Evolutionary conservation across 35 echinoderm and acorn worm genomes (phyloP).

Genomic region (Ptychodera flava): DNA sequence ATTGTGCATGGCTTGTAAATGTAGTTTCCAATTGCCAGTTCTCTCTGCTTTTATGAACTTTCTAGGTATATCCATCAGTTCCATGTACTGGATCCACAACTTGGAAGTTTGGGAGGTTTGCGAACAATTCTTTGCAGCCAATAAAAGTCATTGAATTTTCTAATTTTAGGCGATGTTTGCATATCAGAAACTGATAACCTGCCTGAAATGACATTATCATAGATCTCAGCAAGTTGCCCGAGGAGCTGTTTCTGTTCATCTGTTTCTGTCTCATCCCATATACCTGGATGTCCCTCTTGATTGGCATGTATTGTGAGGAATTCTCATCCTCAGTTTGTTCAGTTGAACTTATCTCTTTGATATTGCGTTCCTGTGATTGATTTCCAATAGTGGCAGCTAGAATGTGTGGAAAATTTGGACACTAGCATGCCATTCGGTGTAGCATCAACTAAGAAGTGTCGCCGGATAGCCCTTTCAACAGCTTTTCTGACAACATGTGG

Average conservation of each 20-base stretch:
- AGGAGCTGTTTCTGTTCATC: conserved; percentile 8
- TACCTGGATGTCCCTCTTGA: background rate
- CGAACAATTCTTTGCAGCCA: background rate
- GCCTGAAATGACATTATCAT: conserved; percentile 13
- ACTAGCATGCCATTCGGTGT: conserved; percentile 15
- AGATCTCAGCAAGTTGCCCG: conserved; percentile 7
- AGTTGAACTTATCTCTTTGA: background rate
- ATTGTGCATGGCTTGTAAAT: conserved; percentile 21
- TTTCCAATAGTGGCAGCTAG: background rate
- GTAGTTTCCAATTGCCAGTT: background rate
- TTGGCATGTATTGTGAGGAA: background rate
- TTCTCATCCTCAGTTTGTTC: background rate
- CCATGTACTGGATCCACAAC: conserved; percentile 11
- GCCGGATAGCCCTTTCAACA: conserved; percentile 21
- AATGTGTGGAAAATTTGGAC: conserved; percentile 1
- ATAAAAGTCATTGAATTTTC: conserved; percentile 9
- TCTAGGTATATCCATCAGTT: conserved; percentile 1
- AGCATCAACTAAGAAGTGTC: conserved; percentile 24
- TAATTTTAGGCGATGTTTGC: conserved; percentile 9
- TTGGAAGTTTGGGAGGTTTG: background rate
- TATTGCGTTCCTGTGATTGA: background rate
- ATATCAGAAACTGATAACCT: background rate
- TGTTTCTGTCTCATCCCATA: conserved; percentile 2
- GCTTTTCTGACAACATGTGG: too few species aligned
- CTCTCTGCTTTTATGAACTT: conserved; percentile 12